Evolutionary conservation across 2,113 vertebrate genomes (phyloP).

Genomic region (Alectura lathami): DNA sequence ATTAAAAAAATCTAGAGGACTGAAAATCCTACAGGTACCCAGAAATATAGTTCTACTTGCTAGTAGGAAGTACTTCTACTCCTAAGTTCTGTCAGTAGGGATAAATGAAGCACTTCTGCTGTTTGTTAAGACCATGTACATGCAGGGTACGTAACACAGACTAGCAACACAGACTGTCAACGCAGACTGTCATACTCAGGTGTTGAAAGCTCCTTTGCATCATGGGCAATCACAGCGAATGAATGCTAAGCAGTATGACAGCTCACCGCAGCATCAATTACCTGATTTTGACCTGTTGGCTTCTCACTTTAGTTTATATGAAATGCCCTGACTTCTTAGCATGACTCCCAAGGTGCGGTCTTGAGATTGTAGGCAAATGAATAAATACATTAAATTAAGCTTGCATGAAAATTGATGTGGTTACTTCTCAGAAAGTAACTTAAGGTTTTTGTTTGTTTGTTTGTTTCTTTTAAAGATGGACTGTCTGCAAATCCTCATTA

Average conservation of each 20-base stretch:
- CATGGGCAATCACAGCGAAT: neutral
- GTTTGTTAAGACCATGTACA: neutral
- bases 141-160: neutral
- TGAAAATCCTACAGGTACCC: neutral
- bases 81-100: neutral
- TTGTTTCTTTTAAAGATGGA: neutral
- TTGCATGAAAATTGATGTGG: neutral
- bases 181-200: neutral
- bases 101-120: neutral
- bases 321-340: neutral
- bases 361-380: neutral
- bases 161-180: too few relatives aligned
- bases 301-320: neutral
- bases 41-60: neutral
- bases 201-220: neutral
- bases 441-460: neutral
- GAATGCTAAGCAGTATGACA: neutral
- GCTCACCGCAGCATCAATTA: neutral
- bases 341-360: neutral
- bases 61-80: neutral
- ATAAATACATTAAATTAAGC: neutral
- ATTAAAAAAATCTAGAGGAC: neutral
- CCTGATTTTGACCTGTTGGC: neutral
- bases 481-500: neutral
- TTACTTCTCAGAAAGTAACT: neutral